These are phyloP conservation scores for Carcina quercana DNA, from an alignment of 2,888 invertebrate species.

Conservation along the genomic window DNA sequence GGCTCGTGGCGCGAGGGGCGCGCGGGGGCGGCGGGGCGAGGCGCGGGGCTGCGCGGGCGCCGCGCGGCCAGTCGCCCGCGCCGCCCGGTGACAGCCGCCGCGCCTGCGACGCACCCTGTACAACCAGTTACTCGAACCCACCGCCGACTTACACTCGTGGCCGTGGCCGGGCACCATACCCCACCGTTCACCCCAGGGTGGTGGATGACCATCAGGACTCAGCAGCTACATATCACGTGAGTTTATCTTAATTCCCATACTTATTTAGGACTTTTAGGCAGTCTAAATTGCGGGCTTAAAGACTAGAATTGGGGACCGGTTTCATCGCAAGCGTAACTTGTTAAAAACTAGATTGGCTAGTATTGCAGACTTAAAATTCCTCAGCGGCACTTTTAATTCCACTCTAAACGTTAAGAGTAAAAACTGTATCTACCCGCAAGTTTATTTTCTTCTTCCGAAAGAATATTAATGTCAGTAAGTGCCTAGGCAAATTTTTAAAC, in stretches of 20 bases:
- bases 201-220: too few relatives aligned
- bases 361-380: background rate
- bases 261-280: too few relatives aligned
- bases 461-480: too few relatives aligned
- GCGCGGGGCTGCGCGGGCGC: conserved; percentile 30
- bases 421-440: conserved; percentile 1
- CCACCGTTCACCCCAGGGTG: too few relatives aligned
- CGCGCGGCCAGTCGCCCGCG: conserved; percentile 38
- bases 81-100: conserved; percentile 48
- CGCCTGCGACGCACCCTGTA: conserved; percentile 40
- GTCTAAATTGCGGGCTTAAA: too few relatives aligned
- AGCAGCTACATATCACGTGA: too few relatives aligned
- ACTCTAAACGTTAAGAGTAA: too few relatives aligned
- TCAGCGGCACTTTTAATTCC: too few relatives aligned
- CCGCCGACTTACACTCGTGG: conserved; percentile 17
- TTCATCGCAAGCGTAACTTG: conserved; percentile 9
- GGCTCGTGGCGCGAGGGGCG: conserved; percentile 40
- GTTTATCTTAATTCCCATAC: too few relatives aligned
- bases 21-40: conserved; percentile 25
- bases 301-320: conserved; percentile 22
- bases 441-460: too few relatives aligned
- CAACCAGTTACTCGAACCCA: background rate
- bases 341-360: conserved; percentile 18
- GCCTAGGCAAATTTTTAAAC: too few relatives aligned
- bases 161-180: background rate